phyloP scores from a whole-genome alignment of 2,797 vertebrate species.

The Rhadinocentrus ornatus region DNA sequence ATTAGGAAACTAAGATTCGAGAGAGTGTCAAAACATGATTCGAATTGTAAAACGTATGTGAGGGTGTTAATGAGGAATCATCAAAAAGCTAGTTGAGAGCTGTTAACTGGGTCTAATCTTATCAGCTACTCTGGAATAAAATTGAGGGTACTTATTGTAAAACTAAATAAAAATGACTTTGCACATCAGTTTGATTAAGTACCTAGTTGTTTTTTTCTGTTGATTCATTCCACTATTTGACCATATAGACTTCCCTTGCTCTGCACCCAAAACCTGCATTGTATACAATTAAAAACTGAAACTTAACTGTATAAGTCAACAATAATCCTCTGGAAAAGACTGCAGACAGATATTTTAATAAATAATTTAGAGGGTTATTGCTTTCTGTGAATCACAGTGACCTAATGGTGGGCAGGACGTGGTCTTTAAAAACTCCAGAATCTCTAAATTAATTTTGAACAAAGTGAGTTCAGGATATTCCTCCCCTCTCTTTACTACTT shows the following conservation, averaged over 20 bases:
- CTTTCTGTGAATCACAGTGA: constrained; percentile 3
- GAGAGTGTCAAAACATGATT: constrained; percentile 53
- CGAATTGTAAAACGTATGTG: constrained; percentile 53
- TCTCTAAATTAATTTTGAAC: constrained; percentile 2
- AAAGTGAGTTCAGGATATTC: not conserved
- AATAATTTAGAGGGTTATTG: not conserved
- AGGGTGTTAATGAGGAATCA: constrained; percentile 23
- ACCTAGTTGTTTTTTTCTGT: not conserved
- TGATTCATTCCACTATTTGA: not conserved
- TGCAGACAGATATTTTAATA: not conserved
- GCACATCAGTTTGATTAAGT: not conserved
- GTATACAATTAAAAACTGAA: not conserved
- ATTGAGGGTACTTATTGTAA: not conserved
- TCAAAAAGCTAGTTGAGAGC: constrained; percentile 6
- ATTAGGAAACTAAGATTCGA: constrained; percentile 71
- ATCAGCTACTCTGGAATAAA: constrained; percentile 1
- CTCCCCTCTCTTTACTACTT: not conserved
- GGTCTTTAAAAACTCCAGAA: not conserved
- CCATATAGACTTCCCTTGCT: not conserved
- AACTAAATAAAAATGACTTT: constrained; percentile 1
- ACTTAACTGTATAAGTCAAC: not conserved
- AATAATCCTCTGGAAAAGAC: not conserved
- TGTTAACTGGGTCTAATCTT: not conserved
- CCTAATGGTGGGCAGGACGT: not conserved
- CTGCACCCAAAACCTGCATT: not conserved